Base-by-base conservation (phyloP, 1,140 invertebrate species). In the Pogonus chalceus region DNA sequence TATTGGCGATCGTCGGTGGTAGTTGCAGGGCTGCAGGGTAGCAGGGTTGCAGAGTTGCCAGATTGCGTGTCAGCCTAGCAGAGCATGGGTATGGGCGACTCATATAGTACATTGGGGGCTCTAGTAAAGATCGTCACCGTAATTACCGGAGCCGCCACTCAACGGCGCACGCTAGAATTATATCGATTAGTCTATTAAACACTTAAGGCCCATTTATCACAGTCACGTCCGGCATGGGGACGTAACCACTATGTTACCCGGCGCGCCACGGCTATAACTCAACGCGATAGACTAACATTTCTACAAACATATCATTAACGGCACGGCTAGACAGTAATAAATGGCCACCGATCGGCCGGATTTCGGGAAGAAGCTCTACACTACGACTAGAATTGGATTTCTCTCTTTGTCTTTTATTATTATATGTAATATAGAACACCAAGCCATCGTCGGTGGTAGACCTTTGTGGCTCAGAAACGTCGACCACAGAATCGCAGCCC, bases 111-210 rank as follows among this genome's bases (percentile, higher is more conserved):
- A n/a, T n/a, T n/a, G n/a, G n/a, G 49, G 23, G 23, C 21, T 31
- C 2, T n/a, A 22, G 23, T 39, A 47, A 51, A 26, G 55, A 31
- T 14, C 26, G 37, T 43, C 37, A 58, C 61, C 61, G 58, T 65
- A 65, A 65, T 65, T 65, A 64, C 62, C 59, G 57, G 60, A 53
- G 56, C 62, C 62, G 64, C 64, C 64, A 65, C 60, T 65, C 62
- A 66, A 63, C 60, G 58, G 20, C 59, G 57, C 64, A 64, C 62
- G 57, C 62, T 56, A 61, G 58, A 56, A 64, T 66, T 66, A 64
- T 64, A 68, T 68, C 64, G 66, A 68, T 68, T 66, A 67, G 62
- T 66, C 65, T 66, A 69, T 69, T 69, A 69, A 66, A 69, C 64
- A 66, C 63, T 65, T 65, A 59, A 58, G 57, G 46, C 37, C 57